These are phyloP conservation scores for Aphelenchoides besseyi DNA, from an alignment of 1,140 invertebrate species.

Conservation along the genomic window DNA sequence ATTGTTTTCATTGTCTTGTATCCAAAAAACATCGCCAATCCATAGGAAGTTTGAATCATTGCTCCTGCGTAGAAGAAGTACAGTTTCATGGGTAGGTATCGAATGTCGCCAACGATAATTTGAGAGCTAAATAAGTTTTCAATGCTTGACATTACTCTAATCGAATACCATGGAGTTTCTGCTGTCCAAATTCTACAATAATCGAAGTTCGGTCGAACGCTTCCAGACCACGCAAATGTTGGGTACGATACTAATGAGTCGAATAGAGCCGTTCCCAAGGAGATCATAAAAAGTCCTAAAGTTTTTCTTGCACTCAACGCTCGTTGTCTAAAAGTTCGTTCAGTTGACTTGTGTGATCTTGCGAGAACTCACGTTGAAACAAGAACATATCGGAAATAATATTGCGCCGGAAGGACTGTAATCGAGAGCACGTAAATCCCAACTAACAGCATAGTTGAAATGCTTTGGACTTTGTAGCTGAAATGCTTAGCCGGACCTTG, in stretches of 20 bases:
- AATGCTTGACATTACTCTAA: neutral
- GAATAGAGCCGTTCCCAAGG: neutral
- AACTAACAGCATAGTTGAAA: neutral
- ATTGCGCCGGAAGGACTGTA: neutral
- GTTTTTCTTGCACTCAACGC: neutral
- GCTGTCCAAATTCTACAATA: neutral
- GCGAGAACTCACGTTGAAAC: neutral
- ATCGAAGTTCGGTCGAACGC: constrained; percentile 8
- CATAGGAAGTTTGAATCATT: neutral
- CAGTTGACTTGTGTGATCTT: neutral
- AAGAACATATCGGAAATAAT: neutral
- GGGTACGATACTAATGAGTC: neutral
- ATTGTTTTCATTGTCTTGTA: neutral
- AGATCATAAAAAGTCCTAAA: neutral
- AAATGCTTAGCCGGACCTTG: neutral
- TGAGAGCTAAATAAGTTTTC: neutral
- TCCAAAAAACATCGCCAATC: neutral
- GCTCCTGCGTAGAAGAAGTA: neutral
- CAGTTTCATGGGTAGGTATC: constrained; percentile 4
- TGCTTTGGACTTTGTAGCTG: neutral
- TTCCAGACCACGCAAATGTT: neutral
- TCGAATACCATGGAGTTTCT: neutral
- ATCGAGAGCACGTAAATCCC: neutral
- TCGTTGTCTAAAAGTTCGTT: neutral
- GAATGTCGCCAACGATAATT: neutral